Conservation (phyloP, 2,113 vertebrate genomes). For the Lagopus leucura region DNA sequence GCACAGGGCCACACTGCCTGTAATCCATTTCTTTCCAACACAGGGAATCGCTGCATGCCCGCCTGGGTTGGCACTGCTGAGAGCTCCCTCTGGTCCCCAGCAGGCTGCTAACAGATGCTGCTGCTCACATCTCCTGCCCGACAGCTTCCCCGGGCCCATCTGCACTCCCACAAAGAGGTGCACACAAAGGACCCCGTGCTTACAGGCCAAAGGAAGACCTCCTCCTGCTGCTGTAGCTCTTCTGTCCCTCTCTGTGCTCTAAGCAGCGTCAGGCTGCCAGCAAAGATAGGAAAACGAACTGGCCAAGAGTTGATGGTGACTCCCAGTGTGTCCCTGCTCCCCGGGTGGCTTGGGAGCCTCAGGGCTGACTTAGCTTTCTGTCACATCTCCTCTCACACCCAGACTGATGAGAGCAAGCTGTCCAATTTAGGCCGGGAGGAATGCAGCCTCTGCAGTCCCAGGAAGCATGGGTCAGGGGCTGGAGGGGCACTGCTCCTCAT, state of each 20-base stretch:
- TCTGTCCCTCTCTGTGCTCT: background rate
- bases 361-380: background rate
- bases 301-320: background rate
- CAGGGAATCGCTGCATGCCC: background rate
- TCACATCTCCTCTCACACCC: background rate
- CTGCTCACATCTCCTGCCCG: background rate
- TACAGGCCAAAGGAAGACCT: background rate
- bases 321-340: rapidly evolving
- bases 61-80: background rate
- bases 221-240: background rate
- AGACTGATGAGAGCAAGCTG: background rate
- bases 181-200: background rate
- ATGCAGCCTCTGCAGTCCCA: background rate
- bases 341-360: too few relatives aligned
- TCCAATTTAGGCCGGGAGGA: constrained; percentile 30
- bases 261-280: background rate
- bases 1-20: background rate
- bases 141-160: background rate
- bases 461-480: constrained; percentile 61
- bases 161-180: background rate
- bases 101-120: background rate
- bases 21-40: constrained; percentile 1
- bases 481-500: constrained; percentile 26
- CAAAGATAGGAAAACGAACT: background rate
- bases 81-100: background rate